phyloP scores from a whole-genome alignment of 2,888 invertebrate species.

The Allophyes oxyacanthae region DNA sequence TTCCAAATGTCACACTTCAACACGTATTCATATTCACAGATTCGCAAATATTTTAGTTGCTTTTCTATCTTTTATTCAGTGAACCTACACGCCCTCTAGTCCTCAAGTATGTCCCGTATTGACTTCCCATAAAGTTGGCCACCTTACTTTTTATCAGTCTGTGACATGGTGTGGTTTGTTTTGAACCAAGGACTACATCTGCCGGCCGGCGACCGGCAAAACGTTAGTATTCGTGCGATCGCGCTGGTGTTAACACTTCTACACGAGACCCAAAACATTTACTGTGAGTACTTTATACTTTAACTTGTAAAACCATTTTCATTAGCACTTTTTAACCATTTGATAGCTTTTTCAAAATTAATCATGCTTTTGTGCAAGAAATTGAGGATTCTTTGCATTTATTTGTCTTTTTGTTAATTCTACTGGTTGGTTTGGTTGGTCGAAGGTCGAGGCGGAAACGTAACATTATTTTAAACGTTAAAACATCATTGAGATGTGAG shows the following conservation, averaged over 20 bases:
- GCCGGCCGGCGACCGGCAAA: conserved; percentile 6
- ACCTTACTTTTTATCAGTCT: neutral
- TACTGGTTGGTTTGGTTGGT: neutral
- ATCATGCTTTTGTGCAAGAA: neutral
- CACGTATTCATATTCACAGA: too few relatives aligned
- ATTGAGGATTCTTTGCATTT: neutral
- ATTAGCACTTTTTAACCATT: neutral
- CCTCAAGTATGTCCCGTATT: too few relatives aligned
- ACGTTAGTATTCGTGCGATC: conserved; percentile 8
- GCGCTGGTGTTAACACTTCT: conserved; percentile 2
- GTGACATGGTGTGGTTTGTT: conserved; percentile 7
- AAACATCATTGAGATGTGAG: neutral
- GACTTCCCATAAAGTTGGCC: too few relatives aligned
- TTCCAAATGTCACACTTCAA: too few relatives aligned
- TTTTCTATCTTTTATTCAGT: too few relatives aligned
- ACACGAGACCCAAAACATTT: neutral
- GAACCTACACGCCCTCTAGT: too few relatives aligned
- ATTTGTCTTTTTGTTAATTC: neutral
- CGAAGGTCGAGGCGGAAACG: too few relatives aligned
- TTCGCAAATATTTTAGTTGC: too few relatives aligned
- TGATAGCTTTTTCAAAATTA: neutral
- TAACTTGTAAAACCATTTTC: neutral
- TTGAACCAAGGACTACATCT: conserved; percentile 6
- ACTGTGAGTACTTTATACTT: conserved; percentile 7
- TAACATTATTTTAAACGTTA: neutral